Percentiles rank a stretch among this genome's conserved stretches.
phyloP scores from a whole-genome alignment of 1,140 invertebrate species.

The Heliothis subflexa region DNA sequence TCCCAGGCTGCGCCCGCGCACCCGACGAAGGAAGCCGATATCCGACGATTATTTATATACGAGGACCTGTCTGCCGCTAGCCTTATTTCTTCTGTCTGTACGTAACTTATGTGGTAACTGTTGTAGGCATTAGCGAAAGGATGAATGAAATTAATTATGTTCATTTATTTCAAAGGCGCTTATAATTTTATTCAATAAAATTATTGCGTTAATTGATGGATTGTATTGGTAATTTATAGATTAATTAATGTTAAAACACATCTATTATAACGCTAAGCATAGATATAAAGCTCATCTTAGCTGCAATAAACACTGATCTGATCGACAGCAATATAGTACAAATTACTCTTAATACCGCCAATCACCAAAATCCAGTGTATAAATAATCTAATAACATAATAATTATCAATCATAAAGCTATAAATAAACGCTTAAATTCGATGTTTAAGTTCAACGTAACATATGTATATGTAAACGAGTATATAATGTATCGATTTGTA shows the following conservation, averaged over 20 bases:
- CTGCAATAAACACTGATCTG: constrained; percentile 9
- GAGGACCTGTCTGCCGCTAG: constrained; percentile 57
- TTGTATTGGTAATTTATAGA: too few species aligned
- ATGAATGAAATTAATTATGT: background rate
- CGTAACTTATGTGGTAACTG: constrained; percentile 29
- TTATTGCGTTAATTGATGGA: too few species aligned
- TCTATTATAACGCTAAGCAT: too few species aligned
- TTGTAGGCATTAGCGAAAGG: background rate
- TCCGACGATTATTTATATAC: constrained; percentile 75
- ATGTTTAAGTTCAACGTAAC: constrained; percentile 33
- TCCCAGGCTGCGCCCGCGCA: constrained; percentile 55
- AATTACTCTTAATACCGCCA: constrained; percentile 20
- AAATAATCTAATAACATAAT: constrained; percentile 40
- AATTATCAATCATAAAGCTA: constrained; percentile 35
- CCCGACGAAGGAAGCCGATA: constrained; percentile 65
- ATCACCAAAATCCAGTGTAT: constrained; percentile 16
- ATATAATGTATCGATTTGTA: constrained; percentile 45
- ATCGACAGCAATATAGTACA: constrained; percentile 26
- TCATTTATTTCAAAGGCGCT: too few species aligned
- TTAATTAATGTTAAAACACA: too few species aligned
- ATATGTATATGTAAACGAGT: constrained; percentile 31
- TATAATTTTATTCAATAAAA: too few species aligned
- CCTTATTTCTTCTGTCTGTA: constrained; percentile 53
- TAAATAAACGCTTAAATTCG: constrained; percentile 34
- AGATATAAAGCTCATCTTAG: background rate